Evolutionary conservation across 2,888 invertebrate genomes (phyloP), one percentile per base, ranked within the genome.

Genomic region (Plagodis dolabraria): DNA sequence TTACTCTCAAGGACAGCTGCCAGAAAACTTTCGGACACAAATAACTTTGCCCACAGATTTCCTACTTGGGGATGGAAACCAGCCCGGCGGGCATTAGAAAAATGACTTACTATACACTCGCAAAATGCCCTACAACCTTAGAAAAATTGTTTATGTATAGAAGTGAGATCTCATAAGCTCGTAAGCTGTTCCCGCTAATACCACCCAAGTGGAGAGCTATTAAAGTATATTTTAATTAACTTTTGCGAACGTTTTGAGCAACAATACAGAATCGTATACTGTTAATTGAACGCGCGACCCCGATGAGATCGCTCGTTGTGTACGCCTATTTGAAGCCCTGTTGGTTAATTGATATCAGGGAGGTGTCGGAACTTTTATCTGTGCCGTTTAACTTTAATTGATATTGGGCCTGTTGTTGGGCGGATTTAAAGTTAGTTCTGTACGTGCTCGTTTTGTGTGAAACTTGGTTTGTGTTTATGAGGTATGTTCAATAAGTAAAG

Each of bases 261-360:
- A 77, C 83, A 83, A 87, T 88, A 85, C 80, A 72, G 82, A 83
- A 82, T 82, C 80, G 80, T 84, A 83, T 87, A 83, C 74, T 75
- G 85, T 83, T 89, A 87, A 90, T 87, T 87, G 86, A 84, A 86
- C 83, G 80, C 82, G 83, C 82, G 82, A 81, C 74, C 71, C 75
- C 72, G 67, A 69, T 68, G 71, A 74, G 75, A 76, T 74, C 74
- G 75, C 80, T 83, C 80, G 85, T 82, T 83, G 77, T 75, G 70
- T 74, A 67, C 69, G 74, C 75, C 74, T 76, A 73, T 75, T 82
- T 82, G 73, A 75, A 70, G 65, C 67, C 71, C 51, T n/a, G 63
- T 64, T 65, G 66, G 62, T 74, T 80, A 76, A 82, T 80, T 82
- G 74, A 74, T 48, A 49, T 48, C 48, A 53, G 67, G 59, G 52